Conservation (phyloP, 2,113 vertebrate species). For the human (Homo sapiens) region GRCh38 chr3:62785501-62786000, state of each 20-base stretch:
- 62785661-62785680: not conserved
- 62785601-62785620: not conserved
- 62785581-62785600: not conserved
- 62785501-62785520: not conserved
- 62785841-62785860: not conserved
- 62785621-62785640: not conserved
- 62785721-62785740: not conserved
- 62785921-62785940: too few species aligned
- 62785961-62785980: too few species aligned
- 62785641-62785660: not conserved
- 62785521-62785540: not conserved
- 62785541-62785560: not conserved
- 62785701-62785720: not conserved
- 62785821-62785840: not conserved
- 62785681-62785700: not conserved
- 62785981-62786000: too few species aligned
- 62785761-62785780: not conserved
- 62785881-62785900: not conserved
- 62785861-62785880: not conserved
- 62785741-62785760: not conserved
- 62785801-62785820: not conserved
- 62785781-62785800: not conserved
- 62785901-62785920: not conserved
- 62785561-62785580: not conserved
- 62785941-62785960: too few species aligned